These are phyloP conservation scores for Acanthiza pusilla DNA, from an alignment of 2,797 vertebrate species.

Conservation along the genomic window DNA sequence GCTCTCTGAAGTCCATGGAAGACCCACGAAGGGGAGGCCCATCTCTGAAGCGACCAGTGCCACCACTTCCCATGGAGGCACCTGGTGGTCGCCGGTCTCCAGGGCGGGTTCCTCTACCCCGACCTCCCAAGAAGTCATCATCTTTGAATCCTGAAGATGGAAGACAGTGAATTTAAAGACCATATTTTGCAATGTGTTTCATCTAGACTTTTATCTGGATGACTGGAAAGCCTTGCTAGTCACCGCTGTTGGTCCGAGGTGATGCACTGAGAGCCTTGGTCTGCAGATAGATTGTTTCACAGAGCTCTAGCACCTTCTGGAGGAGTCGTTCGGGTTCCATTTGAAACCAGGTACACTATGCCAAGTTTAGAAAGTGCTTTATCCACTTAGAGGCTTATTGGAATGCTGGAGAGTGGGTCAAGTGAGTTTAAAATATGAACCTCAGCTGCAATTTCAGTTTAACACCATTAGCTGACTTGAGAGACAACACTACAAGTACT, in stretches of 20 bases:
- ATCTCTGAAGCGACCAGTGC: constrained; percentile 86
- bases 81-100: constrained; percentile 82
- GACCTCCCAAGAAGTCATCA: constrained; percentile 87
- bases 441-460: not conserved
- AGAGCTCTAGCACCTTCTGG: not conserved
- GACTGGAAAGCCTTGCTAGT: not conserved
- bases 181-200: not conserved
- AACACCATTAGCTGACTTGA: not conserved
- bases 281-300: not conserved
- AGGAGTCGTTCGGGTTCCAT: not conserved
- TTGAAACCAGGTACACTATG: not conserved
- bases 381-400: not conserved
- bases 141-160: constrained; percentile 83
- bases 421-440: not conserved
- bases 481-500: not conserved
- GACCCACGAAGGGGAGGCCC: constrained; percentile 83
- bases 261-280: constrained; percentile 1
- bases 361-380: not conserved
- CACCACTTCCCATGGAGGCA: constrained; percentile 72
- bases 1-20: constrained; percentile 93
- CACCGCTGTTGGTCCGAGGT: constrained; percentile 9
- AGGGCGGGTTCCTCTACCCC: constrained; percentile 84
- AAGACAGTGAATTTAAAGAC: constrained; percentile 9
- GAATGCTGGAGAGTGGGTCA: not conserved
- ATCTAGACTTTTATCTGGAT: not conserved